phyloP scores from a whole-genome alignment of 2,113 vertebrate genomes.

The Myodes glareolus region DNA sequence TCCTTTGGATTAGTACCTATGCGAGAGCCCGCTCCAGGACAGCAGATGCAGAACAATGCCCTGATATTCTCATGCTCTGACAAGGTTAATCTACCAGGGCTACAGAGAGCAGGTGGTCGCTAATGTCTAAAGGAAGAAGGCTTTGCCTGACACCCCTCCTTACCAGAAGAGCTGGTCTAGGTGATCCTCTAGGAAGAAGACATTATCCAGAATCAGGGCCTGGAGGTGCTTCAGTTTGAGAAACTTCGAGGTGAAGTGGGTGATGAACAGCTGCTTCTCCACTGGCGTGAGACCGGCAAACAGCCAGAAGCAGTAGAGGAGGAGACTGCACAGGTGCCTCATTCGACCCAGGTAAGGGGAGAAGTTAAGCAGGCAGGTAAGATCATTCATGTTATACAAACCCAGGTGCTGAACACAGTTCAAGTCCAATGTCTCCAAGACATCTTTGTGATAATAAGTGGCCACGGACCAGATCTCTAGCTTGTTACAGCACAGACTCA shows the following conservation, averaged over 20 bases:
- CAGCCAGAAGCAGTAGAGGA: background rate
- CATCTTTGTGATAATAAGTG: rapidly evolving
- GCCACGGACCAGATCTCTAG: background rate
- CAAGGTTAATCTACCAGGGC: too few species aligned
- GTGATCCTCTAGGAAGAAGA: background rate
- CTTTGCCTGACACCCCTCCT: background rate
- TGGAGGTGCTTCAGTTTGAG: background rate
- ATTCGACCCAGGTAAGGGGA: background rate
- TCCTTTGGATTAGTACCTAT: background rate
- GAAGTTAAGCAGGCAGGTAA: background rate
- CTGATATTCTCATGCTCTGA: background rate
- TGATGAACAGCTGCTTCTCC: rapidly evolving
- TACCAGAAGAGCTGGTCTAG: background rate
- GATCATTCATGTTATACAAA: background rate
- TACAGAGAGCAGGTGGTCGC: background rate
- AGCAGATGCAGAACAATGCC: background rate
- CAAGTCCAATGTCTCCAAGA: background rate
- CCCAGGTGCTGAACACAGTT: background rate
- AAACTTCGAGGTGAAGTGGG: background rate
- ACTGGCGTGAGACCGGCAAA: background rate
- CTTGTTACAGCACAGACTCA: background rate
- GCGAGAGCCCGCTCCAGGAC: background rate
- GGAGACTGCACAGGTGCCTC: background rate
- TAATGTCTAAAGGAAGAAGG: background rate
- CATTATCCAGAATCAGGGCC: background rate